These are phyloP conservation scores for Phalacrocorax pelagicus DNA, from an alignment of 2,113 vertebrate species.

Conservation along the genomic window DNA sequence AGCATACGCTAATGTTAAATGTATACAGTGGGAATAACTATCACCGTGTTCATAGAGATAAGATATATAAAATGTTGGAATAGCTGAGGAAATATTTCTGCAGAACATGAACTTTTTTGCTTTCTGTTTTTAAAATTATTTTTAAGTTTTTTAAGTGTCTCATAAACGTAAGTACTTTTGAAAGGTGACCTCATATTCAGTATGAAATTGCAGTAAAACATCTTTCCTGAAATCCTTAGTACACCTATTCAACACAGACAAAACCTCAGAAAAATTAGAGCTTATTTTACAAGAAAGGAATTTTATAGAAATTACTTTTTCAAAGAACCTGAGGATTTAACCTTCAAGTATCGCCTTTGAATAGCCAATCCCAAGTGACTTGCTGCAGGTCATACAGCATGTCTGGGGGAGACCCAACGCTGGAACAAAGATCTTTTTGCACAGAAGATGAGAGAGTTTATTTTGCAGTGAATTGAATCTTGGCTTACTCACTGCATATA, in stretches of 20 bases:
- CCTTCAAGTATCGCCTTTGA: not conserved
- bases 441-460: not conserved
- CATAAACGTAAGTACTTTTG: not conserved
- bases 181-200: not conserved
- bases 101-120: not conserved
- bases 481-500: not conserved
- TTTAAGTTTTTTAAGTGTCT: not conserved
- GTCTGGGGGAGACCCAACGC: not conserved
- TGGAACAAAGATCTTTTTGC: not conserved
- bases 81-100: not conserved
- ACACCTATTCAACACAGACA: not conserved
- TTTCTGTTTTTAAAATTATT: not conserved
- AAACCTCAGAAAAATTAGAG: not conserved
- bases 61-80: not conserved
- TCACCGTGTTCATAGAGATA: not conserved
- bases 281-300: not conserved
- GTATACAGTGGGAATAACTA: not conserved
- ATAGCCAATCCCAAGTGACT: not conserved
- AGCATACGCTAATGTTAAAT: not conserved
- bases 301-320: not conserved
- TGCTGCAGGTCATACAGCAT: not conserved
- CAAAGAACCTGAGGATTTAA: not conserved
- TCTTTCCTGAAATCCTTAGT: not conserved
- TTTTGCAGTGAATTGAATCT: not conserved
- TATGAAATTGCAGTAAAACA: not conserved